Conservation (phyloP, 1,140 invertebrate species). For the Eriosoma lanigerum region DNA sequence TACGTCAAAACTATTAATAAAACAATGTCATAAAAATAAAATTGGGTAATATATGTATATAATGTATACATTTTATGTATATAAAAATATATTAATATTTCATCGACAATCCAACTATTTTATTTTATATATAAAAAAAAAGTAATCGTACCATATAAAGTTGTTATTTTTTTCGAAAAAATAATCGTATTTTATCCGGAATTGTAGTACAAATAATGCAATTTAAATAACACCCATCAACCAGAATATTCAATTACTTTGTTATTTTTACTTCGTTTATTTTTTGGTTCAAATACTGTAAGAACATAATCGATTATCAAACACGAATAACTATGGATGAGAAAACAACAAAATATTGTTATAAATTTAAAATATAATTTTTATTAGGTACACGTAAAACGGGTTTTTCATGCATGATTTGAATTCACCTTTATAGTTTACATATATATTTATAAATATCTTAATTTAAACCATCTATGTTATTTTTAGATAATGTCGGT, state of each 20-base stretch:
- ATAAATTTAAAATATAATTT: too few relatives aligned
- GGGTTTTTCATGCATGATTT: not conserved
- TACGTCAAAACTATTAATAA: too few relatives aligned
- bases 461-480: not conserved
- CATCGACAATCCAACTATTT: too few relatives aligned
- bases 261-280: not conserved
- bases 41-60: too few relatives aligned
- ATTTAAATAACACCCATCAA: not conserved
- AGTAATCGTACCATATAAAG: not conserved
- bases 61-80: too few relatives aligned
- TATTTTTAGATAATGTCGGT: slow-evolving; percentile 38
- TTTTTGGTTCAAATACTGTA: not conserved
- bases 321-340: too few relatives aligned
- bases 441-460: too few relatives aligned
- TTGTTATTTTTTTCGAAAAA: not conserved
- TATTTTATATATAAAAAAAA: too few relatives aligned
- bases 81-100: too few relatives aligned
- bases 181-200: not conserved
- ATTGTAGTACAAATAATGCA: not conserved
- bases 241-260: not conserved
- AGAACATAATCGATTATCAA: too few relatives aligned
- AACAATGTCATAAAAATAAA: too few relatives aligned
- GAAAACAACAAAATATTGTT: not conserved
- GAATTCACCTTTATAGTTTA: not conserved
- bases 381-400: not conserved